These are phyloP conservation scores for Chaetodon trifasciatus DNA, from an alignment of 2,797 vertebrate genomes.

Conservation along the genomic window DNA sequence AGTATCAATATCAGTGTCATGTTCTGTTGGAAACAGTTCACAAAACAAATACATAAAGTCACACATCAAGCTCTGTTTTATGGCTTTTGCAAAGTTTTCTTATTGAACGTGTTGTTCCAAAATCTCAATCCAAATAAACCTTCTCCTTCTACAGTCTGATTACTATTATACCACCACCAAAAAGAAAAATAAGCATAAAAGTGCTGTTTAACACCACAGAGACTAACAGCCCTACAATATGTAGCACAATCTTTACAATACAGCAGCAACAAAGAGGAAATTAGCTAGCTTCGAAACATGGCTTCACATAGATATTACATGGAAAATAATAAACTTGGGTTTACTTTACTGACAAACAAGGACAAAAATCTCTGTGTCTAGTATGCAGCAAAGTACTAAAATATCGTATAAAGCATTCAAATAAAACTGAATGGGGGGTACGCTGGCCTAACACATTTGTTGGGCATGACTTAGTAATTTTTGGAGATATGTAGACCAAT, in stretches of 20 bases:
- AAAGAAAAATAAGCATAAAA: too few relatives aligned
- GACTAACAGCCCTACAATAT: too few relatives aligned
- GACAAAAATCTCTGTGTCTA: not conserved
- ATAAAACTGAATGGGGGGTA: not conserved
- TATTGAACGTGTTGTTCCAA: not conserved
- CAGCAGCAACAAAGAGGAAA: not conserved
- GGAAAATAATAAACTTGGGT: not conserved
- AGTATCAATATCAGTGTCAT: constrained; percentile 26
- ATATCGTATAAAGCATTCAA: not conserved
- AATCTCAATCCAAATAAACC: constrained; percentile 12
- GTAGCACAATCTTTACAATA: not conserved
- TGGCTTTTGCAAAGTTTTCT: not conserved
- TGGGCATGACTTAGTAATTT: too few relatives aligned
- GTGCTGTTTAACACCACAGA: too few relatives aligned
- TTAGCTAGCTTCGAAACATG: not conserved
- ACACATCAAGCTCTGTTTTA: not conserved
- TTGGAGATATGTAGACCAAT: not conserved
- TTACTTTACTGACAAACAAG: not conserved
- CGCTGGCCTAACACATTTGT: not conserved
- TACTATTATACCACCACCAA: too few relatives aligned
- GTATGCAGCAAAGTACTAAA: not conserved
- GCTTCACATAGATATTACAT: not conserved
- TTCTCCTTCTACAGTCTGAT: too few relatives aligned
- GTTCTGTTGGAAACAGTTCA: not conserved
- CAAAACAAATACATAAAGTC: not conserved